Base-by-base conservation (phyloP, 2,888 invertebrate genomes). In the Muscina levida region DNA sequence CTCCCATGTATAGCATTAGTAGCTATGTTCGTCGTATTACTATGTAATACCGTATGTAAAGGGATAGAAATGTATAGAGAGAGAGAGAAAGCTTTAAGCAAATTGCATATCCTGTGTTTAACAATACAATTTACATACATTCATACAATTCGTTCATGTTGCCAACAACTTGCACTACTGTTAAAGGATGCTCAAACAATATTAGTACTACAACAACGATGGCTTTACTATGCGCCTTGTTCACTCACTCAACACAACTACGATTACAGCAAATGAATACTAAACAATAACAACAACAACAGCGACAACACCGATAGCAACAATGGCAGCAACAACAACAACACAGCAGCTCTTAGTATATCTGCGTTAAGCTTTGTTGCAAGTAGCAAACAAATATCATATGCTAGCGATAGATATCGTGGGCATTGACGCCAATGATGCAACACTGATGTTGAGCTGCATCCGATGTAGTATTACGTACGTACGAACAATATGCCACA, bases 91-190 rank as follows among this genome's bases (percentile, higher is more conserved):
- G 65, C 79, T 80, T 70, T 42, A 65, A 76, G 76, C 76, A 76
- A 76, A 76, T 76, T 80, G 68, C 57, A 80, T 73, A 80, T 80
- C 76, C 79, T 73, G 70, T 71, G 31, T 65, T 76, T 65, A 37
- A 72, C 79, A 76, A 62, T 76, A 57, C 46, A 72, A 68, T 70
- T 76, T 72, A 70, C 72, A 70, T 72, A 65, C 39, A 68, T 42
- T 48, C 31, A 31, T 3, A 44, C 48, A 67, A 71, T 31, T 31
- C 31, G 31, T 8, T n/a, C n/a, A n/a, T 31, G 31, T 31, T 31
- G 31, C 31, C 37, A 39, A 62, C 62, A 42, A 15, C 37, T 8
- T 5, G 8, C 31, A 31, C 71, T 15, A 42, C 1, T 42, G 42
- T 42, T 22, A 42, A 42, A 62, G 42, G 62, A 42, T 62, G n/a